Base-by-base conservation (phyloP, 2,113 vertebrate genomes). In the Pyxicephalus adspersus region DNA sequence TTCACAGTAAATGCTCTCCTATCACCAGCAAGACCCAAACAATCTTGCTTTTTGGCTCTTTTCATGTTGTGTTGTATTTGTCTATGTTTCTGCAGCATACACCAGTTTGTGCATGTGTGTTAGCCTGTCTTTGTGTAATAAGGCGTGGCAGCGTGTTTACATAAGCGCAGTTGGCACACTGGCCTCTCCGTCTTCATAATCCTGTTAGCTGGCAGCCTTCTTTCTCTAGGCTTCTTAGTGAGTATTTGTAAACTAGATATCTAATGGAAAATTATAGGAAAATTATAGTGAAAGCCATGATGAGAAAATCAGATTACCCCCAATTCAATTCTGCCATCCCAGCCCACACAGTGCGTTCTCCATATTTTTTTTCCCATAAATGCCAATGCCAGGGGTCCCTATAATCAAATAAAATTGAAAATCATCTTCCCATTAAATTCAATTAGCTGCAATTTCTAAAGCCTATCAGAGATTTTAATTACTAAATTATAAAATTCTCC, bases 231-330 rank as follows among this genome's bases (percentile, higher is more conserved):
- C 93, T 94, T 94, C 92, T 98, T 96, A 98, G 97, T 96, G 97
- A 99, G 98, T 98, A 99, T 99, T 98, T 98, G 97, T 98, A 99
- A 99, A 99, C 97, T 96, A 98, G 97, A 97, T 98, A 98, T 99
- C 96, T 99, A 99, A 99, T 99, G 98, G 98, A 99, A 99, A 99
- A 99, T 98, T 99, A 98, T 94, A 98, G 95, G 96, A 98, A 98
- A 99, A 98, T 98, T 98, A 99, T 96, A 98, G 97, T 95, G 96
- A 99, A 99, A 98, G 98, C 98, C 97, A 99, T 96, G 97, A 99
- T 95, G 95, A 96, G 95, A 94, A 98, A 99, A 99, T 99, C 95
- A 89, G 96, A 99, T 99, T 99, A 99, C 93, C 94, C 94, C 92
- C 98, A 98, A 99, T 99, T 98, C 96, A 97, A 99, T 99, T 99